phyloP scores from a whole-genome alignment of 2,113 vertebrate species.

The Dicrurus megarhynchus region DNA sequence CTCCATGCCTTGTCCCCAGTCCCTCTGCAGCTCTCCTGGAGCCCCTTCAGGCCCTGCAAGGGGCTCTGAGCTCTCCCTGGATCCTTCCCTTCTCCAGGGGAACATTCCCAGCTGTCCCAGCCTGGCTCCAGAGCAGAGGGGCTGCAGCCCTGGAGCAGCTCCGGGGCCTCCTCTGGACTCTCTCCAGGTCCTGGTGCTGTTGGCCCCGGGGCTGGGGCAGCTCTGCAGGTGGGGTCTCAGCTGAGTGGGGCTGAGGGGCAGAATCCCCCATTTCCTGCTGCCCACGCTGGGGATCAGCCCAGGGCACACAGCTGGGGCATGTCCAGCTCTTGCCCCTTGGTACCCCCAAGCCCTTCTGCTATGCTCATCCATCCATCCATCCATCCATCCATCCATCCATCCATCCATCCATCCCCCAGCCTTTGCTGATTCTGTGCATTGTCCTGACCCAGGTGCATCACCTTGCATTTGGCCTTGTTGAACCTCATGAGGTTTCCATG shows the following conservation, averaged over 20 bases:
- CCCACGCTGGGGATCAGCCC: background rate
- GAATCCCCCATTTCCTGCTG: background rate
- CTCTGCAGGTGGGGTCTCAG: background rate
- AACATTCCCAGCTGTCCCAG: background rate
- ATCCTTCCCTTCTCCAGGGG: background rate
- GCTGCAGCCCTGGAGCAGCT: background rate
- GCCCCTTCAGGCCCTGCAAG: background rate
- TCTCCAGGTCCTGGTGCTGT: background rate
- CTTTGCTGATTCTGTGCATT: background rate
- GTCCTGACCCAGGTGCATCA: background rate
- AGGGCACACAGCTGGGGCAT: background rate
- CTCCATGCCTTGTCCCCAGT: background rate
- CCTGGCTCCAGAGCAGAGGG: background rate
- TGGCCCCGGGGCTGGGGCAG: background rate
- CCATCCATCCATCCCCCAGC: background rate
- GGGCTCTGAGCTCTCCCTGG: background rate
- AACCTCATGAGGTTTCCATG: background rate
- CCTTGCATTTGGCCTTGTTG: background rate
- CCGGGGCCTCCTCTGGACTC: background rate
- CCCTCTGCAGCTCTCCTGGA: background rate
- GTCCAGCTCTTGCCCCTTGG: background rate
- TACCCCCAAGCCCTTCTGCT: background rate
- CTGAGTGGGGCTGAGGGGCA: background rate
- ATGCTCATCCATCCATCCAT: background rate
- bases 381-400: background rate